phyloP scores from a whole-genome alignment of 2,113 vertebrate genomes.

The Planiliza haematocheilus region DNA sequence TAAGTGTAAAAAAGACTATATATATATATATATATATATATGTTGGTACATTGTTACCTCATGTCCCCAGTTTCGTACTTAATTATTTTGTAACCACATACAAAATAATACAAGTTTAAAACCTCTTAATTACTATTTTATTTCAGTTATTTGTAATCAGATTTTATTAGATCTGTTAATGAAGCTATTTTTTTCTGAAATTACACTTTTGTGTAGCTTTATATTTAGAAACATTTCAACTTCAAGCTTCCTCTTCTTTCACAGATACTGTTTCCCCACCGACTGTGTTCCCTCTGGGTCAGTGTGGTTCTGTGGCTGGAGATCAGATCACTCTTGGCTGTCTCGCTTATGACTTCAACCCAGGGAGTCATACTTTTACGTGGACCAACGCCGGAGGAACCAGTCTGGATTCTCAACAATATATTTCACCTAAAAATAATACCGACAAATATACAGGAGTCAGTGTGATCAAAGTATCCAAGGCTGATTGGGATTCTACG shows the following conservation, averaged over 20 bases:
- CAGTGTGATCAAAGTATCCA: conserved; percentile 15
- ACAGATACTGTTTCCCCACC: background rate
- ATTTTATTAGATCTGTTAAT: too few relatives aligned
- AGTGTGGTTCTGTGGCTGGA: background rate
- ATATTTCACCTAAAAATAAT: background rate
- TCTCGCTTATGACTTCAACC: conserved; percentile 26
- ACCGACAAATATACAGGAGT: conserved; percentile 16
- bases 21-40: too few relatives aligned
- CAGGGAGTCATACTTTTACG: conserved; percentile 6
- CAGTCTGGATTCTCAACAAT: background rate
- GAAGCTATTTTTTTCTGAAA: background rate
- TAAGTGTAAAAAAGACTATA: too few relatives aligned
- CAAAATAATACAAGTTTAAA: too few relatives aligned
- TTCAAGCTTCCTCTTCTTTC: background rate
- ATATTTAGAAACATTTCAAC: too few relatives aligned
- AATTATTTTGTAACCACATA: too few relatives aligned
- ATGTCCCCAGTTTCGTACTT: too few relatives aligned
- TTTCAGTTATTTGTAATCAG: too few relatives aligned
- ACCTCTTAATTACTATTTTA: too few relatives aligned
- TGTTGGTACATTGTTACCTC: too few relatives aligned
- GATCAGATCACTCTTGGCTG: conserved; percentile 27
- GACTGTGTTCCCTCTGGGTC: conserved; percentile 36
- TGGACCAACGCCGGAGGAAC: conserved; percentile 5
- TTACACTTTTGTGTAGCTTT: background rate
- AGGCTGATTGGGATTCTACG: conserved; percentile 11